Base-by-base conservation (phyloP, 2,888 invertebrate genomes). In the Opisthograptis luteolata region DNA sequence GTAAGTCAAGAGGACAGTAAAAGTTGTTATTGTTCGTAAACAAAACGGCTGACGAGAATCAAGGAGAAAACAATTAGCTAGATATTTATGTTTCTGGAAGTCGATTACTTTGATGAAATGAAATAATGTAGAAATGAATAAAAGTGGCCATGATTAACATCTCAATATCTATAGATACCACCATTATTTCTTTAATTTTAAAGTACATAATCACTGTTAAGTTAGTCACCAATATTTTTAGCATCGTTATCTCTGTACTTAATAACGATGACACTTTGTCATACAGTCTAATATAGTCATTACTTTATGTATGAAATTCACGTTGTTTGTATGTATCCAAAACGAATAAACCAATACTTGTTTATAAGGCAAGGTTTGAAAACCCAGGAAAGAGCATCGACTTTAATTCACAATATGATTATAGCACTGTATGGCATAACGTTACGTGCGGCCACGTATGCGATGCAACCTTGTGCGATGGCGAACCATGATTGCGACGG, bases 401-500 rank as follows among this genome's bases (percentile, higher is more conserved):
- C 51, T 49, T 60, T 54, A 58, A 68, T 68, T 62, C 48, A 66
- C n/a, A n/a, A n/a, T 66, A 73, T 68, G 72, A 71, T 70, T 57
- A 59, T 48, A 35, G 31, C 44, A 51, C 66, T 68, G 67, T 64
- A 75, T 76, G 70, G 70, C 70, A 78, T 79, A 76, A 76, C 53
- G 72, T 84, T 81, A 84, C 77, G 80, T 84, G 76, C 68, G 69
- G 76, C 72, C 78, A 81, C 79, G 81, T 76, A 79, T 79, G 75
- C 74, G 72, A 70, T 70, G 74, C 80, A 87, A 81, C 88, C 87
- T 88, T 87, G 87, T 66, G 67, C 73, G 81, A 79, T 80, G 81
- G 79, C 78, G 66, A 68, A 60, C 68, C 61, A 73, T 70, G 79
- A 77, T 81, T 78, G 79, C 75, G 78, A 76, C 75, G 81, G 66